phyloP scores from a whole-genome alignment of 1,140 invertebrate species.

The Octopus sinensis region DNA sequence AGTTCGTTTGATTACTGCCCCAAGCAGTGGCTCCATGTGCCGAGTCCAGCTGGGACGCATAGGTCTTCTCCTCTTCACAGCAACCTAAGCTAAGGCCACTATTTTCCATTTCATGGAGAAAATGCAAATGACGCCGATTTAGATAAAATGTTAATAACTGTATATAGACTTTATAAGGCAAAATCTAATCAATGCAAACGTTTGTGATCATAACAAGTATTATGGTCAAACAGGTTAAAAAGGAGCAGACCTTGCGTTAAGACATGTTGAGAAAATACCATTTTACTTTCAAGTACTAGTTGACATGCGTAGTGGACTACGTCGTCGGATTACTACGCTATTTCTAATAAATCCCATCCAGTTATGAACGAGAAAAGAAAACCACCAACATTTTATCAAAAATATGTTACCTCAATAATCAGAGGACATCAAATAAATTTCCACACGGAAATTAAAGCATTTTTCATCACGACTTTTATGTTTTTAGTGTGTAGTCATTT shows the following conservation, averaged over 20 bases:
- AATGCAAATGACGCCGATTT: background rate
- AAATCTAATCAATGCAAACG: too few relatives aligned
- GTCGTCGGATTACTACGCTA: background rate
- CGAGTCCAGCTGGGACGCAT: conserved; percentile 14
- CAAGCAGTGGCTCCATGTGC: conserved; percentile 14
- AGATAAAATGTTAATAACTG: too few relatives aligned
- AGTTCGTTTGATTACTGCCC: background rate
- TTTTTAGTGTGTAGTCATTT: conserved; percentile 14
- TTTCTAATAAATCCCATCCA: background rate
- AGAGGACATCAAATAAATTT: too few relatives aligned
- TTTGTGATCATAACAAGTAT: too few relatives aligned
- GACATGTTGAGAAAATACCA: background rate
- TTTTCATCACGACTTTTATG: conserved; percentile 1
- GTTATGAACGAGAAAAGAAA: too few relatives aligned
- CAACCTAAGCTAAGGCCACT: conserved; percentile 10
- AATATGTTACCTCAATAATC: too few relatives aligned
- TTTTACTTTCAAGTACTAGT: background rate
- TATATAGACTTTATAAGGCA: too few relatives aligned
- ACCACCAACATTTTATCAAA: too few relatives aligned
- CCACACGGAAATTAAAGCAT: too few relatives aligned
- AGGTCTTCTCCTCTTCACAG: conserved; percentile 7
- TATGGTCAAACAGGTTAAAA: background rate
- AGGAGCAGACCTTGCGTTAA: background rate
- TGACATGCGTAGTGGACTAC: background rate
- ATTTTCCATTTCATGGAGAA: conserved; percentile 12